Conservation (phyloP, 2,888 invertebrate species). For the Ormyrus labotus region DNA sequence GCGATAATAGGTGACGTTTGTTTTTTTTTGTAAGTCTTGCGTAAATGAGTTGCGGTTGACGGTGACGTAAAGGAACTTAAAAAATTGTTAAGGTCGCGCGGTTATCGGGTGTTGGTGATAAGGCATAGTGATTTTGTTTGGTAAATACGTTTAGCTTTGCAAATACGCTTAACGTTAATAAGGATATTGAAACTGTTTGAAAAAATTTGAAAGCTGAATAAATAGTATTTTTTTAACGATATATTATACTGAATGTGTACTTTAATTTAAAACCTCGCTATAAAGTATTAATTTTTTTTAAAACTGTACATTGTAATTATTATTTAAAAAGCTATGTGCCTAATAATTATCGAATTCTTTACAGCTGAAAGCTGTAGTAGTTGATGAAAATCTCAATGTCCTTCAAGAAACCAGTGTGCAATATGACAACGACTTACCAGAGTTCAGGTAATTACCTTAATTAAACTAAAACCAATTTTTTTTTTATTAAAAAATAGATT, state of each 20-base stretch:
- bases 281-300: conserved; percentile 50
- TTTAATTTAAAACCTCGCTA: not conserved
- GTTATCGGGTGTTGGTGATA: conserved; percentile 44
- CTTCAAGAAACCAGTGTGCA: conserved; percentile 89
- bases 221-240: too few species aligned
- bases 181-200: not conserved
- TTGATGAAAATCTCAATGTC: conserved; percentile 84
- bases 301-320: conserved; percentile 40
- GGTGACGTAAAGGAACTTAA: conserved; percentile 2
- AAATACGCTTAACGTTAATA: not conserved
- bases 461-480: too few species aligned
- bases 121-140: not conserved
- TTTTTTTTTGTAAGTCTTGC: not conserved
- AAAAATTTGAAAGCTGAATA: too few species aligned
- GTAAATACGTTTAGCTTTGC: not conserved
- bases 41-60: not conserved
- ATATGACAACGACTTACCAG: conserved; percentile 95
- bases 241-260: not conserved
- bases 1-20: too few species aligned
- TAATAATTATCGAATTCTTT: too few species aligned
- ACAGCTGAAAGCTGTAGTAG: conserved; percentile 92
- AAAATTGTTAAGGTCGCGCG: conserved; percentile 25
- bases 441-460: conserved; percentile 83
- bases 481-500: too few species aligned
- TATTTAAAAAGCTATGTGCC: conserved; percentile 66